Base-by-base conservation (phyloP, 2,888 invertebrate genomes). In the Boloria selene region DNA sequence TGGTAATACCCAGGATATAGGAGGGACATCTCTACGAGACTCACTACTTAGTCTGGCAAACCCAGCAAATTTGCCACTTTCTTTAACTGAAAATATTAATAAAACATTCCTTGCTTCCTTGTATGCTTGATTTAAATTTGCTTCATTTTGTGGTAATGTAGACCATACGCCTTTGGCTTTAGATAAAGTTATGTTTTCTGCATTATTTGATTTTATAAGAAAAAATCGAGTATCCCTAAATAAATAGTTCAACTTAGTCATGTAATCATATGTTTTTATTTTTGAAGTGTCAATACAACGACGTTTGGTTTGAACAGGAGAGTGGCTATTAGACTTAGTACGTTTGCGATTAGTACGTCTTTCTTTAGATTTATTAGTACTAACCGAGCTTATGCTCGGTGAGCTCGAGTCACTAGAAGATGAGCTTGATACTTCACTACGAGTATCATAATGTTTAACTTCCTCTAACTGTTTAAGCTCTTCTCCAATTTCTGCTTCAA, bases 141-240 rank as follows among this genome's bases (percentile, higher is more conserved):
- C 96, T 92, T 99, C 99, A 88, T 99, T 99, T 85, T 98, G 98
- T 3, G 98, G 98, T 66, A 98, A 94, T 3, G 99, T 99, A 3
- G 99, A 98, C 99, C 99, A 99, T 4, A 99, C 98, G 70, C 97
- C 98, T 92, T 97, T 97, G 16, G 96, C 96, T 88, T 99, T 99
- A 1, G 98, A 98, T 67, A 99, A 85, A 45, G 96, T 96, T 61
- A 99, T 97, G 86, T 99, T 99, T 88, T 99, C 99, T 67, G 97
- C 96, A 89, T 99, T 99, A 88, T 98, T 99, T 60, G 98, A 98
- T 90, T 99, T 99, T 78, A 99, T 98, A 66, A 99, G 94, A 91
- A 98, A 99, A 93, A 98, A 99, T 73, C 96, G 94, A 58, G 99
- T 97, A 84, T 98, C 98, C 74, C 98, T 94, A 87, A 99, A 98